Percentiles rank a stretch among this genome's conserved stretches.
Conservation (phyloP, 1,140 invertebrate species). For the Drosophila yakuba region DNA sequence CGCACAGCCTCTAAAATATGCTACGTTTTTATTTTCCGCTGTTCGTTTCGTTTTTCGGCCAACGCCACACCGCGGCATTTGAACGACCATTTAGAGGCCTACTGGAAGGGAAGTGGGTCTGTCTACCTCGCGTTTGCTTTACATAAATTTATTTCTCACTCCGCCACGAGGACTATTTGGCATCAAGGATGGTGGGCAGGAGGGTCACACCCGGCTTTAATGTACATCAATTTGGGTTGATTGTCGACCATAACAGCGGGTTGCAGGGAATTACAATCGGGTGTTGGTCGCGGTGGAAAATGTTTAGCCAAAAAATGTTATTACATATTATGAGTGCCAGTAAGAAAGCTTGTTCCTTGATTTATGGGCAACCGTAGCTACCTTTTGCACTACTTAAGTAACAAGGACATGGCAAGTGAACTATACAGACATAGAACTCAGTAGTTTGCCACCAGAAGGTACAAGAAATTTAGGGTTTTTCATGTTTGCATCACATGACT, state of each 20-base stretch:
- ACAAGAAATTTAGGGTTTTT: too few species aligned
- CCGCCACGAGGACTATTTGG: conserved; percentile 7
- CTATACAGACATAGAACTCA: not conserved
- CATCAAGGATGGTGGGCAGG: not conserved
- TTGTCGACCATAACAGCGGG: conserved; percentile 17
- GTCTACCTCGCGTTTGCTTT: conserved; percentile 59
- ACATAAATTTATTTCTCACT: conserved; percentile 60
- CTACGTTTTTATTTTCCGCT: conserved; percentile 34
- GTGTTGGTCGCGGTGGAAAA: conserved; percentile 1
- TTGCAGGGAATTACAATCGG: conserved; percentile 4
- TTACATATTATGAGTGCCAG: conserved; percentile 6
- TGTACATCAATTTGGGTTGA: conserved; percentile 48
- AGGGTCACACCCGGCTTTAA: conserved; percentile 22
- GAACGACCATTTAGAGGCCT: conserved; percentile 13
- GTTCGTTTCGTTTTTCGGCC: not conserved
- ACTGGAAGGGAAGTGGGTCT: conserved; percentile 11
- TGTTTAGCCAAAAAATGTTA: conserved; percentile 32
- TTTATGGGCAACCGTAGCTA: not conserved
- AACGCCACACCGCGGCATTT: conserved; percentile 2
- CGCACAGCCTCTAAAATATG: conserved; percentile 68
- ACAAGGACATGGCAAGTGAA: not conserved
- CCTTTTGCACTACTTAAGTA: not conserved
- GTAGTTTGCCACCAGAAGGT: too few species aligned
- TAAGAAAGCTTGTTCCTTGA: not conserved
- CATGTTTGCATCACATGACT: too few species aligned